Evolutionary conservation across 92 coral and sea anemone species (phyloP).

Genomic region (Epizoanthus stellaris): DNA sequence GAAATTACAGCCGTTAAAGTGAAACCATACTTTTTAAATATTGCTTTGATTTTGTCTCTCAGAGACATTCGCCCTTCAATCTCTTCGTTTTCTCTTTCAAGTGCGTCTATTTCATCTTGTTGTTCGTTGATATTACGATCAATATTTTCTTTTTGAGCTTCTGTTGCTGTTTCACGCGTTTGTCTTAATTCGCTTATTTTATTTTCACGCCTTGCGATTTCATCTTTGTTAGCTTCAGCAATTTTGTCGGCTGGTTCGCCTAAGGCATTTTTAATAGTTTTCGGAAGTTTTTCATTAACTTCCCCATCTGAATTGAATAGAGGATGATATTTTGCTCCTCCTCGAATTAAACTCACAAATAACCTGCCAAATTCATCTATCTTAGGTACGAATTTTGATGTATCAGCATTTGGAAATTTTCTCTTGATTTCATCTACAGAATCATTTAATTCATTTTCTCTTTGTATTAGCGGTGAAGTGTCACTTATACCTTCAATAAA

Average conservation of each 20-base stretch:
- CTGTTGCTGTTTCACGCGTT: neutral
- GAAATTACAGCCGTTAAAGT: neutral
- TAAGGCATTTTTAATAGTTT: neutral
- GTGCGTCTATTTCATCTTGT: neutral
- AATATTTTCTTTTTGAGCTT: neutral
- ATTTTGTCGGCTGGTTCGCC: neutral
- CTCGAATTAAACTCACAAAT: neutral
- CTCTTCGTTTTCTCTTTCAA: constrained; percentile 15
- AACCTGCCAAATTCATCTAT: neutral
- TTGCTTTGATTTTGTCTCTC: neutral
- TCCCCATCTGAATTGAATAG: neutral
- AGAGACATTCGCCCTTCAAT: constrained; percentile 3
- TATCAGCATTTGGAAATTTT: neutral
- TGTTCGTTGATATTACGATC: neutral
- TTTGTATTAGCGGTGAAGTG: neutral
- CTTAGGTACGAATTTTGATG: neutral
- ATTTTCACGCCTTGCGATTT: constrained; percentile 1
- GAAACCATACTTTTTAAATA: constrained; percentile 15
- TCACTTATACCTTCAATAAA: neutral
- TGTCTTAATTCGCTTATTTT: neutral
- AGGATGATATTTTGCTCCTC: neutral
- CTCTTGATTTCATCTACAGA: neutral
- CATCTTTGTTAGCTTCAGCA: neutral
- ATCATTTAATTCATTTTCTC: neutral
- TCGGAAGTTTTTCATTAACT: neutral